A percentile compares a stretch with the other conserved stretches of the same genome.
phyloP scores from a whole-genome alignment of 2,113 vertebrate species.

The Solea solea region DNA sequence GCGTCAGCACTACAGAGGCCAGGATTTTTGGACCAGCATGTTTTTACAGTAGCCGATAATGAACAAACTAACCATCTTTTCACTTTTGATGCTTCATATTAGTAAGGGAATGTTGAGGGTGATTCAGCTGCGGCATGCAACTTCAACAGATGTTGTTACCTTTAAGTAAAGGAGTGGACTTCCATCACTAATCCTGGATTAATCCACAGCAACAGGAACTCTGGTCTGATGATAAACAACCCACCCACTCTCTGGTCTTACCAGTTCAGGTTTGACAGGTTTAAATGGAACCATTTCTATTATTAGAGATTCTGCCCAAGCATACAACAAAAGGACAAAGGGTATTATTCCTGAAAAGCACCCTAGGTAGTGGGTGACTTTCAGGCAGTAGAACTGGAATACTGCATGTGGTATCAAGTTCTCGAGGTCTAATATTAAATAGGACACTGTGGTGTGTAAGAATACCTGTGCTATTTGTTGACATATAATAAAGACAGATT shows the following conservation, averaged over 20 bases:
- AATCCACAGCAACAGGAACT: not conserved
- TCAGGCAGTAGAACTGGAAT: slow-evolving; percentile 17
- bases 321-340: slow-evolving; percentile 10
- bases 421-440: not conserved
- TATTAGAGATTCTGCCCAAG: not conserved
- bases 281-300: not conserved
- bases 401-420: not conserved
- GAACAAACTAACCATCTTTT: too few relatives aligned
- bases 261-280: slow-evolving; percentile 39
- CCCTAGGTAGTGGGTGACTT: not conserved
- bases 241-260: accelerated
- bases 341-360: slow-evolving; percentile 15
- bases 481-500: not conserved
- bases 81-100: too few relatives aligned
- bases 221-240: not conserved
- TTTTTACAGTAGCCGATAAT: too few relatives aligned
- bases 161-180: not conserved
- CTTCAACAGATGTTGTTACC: too few relatives aligned
- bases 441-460: not conserved
- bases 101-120: too few relatives aligned
- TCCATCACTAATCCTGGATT: too few relatives aligned
- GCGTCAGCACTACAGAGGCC: too few relatives aligned
- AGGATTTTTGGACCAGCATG: too few relatives aligned
- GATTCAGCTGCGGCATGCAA: too few relatives aligned
- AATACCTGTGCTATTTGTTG: not conserved